These are phyloP conservation scores for Phataginus tetradactyla DNA, from an alignment of 2,797 vertebrate species.

Conservation along the genomic window DNA sequence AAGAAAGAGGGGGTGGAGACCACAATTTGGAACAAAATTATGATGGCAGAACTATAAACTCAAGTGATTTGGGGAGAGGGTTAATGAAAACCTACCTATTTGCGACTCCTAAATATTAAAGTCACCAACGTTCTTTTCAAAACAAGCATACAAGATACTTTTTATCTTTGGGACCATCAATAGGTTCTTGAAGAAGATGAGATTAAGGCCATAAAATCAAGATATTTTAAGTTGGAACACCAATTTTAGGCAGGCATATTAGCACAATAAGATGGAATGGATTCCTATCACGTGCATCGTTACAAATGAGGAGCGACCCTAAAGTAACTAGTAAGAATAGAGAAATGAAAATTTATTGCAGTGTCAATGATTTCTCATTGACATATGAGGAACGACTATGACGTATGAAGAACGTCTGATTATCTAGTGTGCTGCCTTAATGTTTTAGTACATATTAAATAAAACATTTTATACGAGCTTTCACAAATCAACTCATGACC, in stretches of 20 bases:
- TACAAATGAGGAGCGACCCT: not conserved
- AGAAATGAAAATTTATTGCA: not conserved
- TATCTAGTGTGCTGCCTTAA: not conserved
- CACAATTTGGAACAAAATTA: not conserved
- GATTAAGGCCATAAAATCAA: not conserved
- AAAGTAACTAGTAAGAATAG: not conserved
- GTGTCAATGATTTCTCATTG: not conserved
- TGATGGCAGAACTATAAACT: not conserved
- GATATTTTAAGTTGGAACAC: not conserved
- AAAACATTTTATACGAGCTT: not conserved
- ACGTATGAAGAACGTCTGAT: not conserved
- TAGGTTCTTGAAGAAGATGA: not conserved
- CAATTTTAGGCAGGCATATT: not conserved
- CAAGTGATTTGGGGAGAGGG: not conserved
- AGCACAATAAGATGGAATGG: not conserved
- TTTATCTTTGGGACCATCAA: not conserved
- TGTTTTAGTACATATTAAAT: not conserved
- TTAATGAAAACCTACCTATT: not conserved
- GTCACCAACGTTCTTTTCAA: not conserved
- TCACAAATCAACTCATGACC: constrained; percentile 7
- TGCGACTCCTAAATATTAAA: constrained; percentile 17
- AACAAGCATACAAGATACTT: not conserved
- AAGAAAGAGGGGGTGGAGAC: not conserved
- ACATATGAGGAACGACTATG: too few species aligned
- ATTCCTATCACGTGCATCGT: not conserved